Evolutionary conservation across 2,888 invertebrate species (phyloP), one percentile per base, ranked within the genome.

Genomic region (Leucania comma): DNA sequence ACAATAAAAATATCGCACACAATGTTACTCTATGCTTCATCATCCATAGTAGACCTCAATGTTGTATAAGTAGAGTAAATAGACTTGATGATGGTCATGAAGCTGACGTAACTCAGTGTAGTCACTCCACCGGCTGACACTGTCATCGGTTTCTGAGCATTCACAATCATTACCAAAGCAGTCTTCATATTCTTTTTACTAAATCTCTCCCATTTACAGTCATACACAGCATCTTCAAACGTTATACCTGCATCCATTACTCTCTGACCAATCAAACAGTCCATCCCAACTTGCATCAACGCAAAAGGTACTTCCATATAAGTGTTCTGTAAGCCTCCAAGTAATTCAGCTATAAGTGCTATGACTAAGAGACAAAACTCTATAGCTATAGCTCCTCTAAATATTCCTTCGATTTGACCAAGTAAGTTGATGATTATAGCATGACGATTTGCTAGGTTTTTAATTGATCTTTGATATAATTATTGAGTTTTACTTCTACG

Each of bases 11-110:
- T 42, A 42, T 42, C 3, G 14, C 14, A 14, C 2, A 22, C 2
- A 29, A 17, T 26, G 17, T 35, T 4, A 12, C 51, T 17, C 9
- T 51, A 75, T 12, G 2, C n/a, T 71, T 69, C 35, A 59, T 6
- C 17, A 22, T 17, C 48, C 56, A 77, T 63, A 24, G 68, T 86
- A 1, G 90, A 80, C 22, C 84, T 83, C 4, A 91, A 70, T 8
- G 90, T 83, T 0, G 90, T 89, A 17, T 90, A 91, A 9, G 88
- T 80, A 0, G 90, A 90, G 71, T 90, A 90, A 48, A 89, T 85
- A 8, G 84, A 85, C 12, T 78, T 86, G 0, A 87, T 67, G 0
- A 90, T 84, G 0, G 82, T 59, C 89, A 90, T 90, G 0, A 91
- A 78, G 35, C 81, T 82, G 5, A 74, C 75, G n/a, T 86, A 90